phyloP scores from a whole-genome alignment of 2,113 vertebrate species.

The Rattus norvegicus region DNA sequence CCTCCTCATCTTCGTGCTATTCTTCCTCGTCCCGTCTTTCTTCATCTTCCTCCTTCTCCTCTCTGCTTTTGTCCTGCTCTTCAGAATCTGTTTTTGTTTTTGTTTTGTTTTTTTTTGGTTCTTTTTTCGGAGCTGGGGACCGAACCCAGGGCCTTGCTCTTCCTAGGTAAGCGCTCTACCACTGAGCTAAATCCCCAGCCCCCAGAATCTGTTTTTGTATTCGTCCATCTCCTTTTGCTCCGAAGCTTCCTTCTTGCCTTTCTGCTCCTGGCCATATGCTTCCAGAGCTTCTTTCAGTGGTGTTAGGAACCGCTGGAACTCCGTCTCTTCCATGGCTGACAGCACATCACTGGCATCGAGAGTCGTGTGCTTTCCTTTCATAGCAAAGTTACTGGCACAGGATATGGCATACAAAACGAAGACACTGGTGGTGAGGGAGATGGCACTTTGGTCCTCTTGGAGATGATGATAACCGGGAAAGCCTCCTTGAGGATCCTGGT shows the following conservation, averaged over 20 bases:
- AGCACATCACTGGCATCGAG: conserved; percentile 96
- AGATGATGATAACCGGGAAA: conserved; percentile 97
- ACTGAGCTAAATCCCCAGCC: no score
- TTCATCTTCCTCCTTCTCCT: conserved; percentile 93
- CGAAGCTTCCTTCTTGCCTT: conserved; percentile 95
- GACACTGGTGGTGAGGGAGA: conserved; percentile 96
- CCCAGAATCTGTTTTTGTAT: conserved; percentile 81
- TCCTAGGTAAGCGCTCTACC: no score
- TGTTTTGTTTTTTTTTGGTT: conserved; percentile 89
- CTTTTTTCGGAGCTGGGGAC: no score
- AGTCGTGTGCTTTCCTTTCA: conserved; percentile 98
- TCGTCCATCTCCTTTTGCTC: conserved; percentile 88
- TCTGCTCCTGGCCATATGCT: conserved; percentile 96
- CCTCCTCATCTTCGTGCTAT: conserved; percentile 91
- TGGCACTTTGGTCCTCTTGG: conserved; percentile 97
- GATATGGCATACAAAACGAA: conserved; percentile 98
- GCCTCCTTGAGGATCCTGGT: conserved; percentile 98
- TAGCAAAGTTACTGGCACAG: conserved; percentile 98
- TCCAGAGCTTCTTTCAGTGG: conserved; percentile 95
- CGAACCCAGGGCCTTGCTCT: no score
- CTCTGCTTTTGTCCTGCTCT: conserved; percentile 92
- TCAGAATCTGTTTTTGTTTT: conserved; percentile 93
- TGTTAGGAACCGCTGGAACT: conserved; percentile 95
- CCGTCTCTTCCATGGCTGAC: conserved; percentile 94
- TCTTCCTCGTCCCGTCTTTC: conserved; percentile 94